Percentiles rank a stretch among this genome's conserved stretches.
phyloP scores from a whole-genome alignment of 2,113 vertebrate species.

The Charina bottae region DNA sequence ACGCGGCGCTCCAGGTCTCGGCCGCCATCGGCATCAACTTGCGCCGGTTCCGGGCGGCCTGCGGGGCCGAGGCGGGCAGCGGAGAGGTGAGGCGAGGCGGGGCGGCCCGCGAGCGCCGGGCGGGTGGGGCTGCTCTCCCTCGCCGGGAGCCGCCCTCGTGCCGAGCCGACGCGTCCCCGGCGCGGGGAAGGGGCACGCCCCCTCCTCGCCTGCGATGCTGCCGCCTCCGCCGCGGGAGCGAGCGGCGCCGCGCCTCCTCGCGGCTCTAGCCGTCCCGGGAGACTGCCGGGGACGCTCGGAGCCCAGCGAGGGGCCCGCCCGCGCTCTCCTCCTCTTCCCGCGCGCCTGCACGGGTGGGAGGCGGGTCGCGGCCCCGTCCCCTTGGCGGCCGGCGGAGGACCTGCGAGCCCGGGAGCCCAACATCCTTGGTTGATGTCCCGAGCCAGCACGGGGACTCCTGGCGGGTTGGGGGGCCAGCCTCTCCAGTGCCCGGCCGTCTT shows the following conservation, averaged over 20 bases:
- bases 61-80: constrained; percentile 89
- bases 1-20: constrained; percentile 93
- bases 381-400: constrained; percentile 30
- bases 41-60: constrained; percentile 95
- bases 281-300: no score
- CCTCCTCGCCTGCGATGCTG: background rate
- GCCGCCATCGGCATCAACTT: constrained; percentile 94
- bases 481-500: background rate
- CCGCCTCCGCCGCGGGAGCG: background rate
- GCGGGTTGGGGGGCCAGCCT: no score
- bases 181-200: constrained; percentile 10
- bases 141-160: constrained; percentile 11
- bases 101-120: constrained; percentile 35
- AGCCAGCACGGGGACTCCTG: background rate
- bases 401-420: background rate
- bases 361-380: no score
- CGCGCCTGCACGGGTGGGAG: background rate
- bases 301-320: no score
- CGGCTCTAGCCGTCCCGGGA: background rate
- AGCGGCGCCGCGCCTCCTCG: background rate
- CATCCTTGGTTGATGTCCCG: no score
- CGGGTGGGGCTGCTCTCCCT: background rate
- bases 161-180: background rate
- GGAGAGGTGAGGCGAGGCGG: constrained; percentile 83
- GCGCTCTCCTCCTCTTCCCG: background rate